Base-by-base conservation (phyloP, 2,113 vertebrate genomes). In the Hassar affinis region DNA sequence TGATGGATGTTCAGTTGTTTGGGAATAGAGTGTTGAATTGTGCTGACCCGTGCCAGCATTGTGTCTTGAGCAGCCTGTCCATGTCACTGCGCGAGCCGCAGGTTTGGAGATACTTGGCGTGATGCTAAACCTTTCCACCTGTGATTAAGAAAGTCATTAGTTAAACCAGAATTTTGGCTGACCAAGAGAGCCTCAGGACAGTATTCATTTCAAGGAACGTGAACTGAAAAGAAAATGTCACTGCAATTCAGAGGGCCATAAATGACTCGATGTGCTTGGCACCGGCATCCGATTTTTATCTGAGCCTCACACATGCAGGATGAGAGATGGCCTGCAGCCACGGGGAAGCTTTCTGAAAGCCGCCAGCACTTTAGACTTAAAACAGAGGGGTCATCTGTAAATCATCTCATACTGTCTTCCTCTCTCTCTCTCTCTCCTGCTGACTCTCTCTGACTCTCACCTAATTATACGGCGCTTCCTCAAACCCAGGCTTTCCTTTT, bases 191-290 rank as follows among this genome's bases (percentile, higher is more conserved):
- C 18, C 76, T n/a, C n/a, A 81, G 54, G 80, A 83, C 33, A 38
- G 69, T 47, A 68, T 84, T 81, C 57, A 74, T 81, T 85, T 86
- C 82, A 17, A 59, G 51, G 6, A 84, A 69, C 57, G 61, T 71
- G 54, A 52, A 76, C 82, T 68, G 71, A 54, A 84, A 84, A 62
- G 79, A 75, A 84, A 84, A 88, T 86, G 75, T 84, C 82, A 86
- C 12, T 47, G 79, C 75, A 84, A 68, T 86, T 86, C 82, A 78
- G 49, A 79, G 33, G 42, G n/a, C 64, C 45, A 51, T 54, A 71
- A 84, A 62, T 72, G 38, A 78, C 54, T 7, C 14, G 52, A 35
- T 82, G 64, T 71, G 59, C 59, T 35, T 75, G 51, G 45, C 62
- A 78, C 68, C 68, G 25, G 49, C 72, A 54, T 18, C 38, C 47